A percentile compares a stretch with the other conserved stretches of the same genome.
These are phyloP conservation scores for Aepyceros melampus DNA, from an alignment of 2,113 vertebrate species.

Conservation along the genomic window DNA sequence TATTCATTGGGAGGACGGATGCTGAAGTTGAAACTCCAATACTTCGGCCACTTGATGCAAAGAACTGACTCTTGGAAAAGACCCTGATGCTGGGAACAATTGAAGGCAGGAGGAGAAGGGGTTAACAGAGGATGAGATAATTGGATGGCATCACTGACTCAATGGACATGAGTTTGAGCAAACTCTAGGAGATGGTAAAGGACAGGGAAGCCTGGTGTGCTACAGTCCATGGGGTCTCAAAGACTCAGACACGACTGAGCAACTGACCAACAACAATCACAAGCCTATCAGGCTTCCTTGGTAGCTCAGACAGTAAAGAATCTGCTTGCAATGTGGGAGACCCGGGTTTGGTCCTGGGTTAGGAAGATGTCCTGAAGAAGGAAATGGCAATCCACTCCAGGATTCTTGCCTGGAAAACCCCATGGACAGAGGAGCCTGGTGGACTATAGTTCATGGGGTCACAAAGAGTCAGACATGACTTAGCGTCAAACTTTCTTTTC, in stretches of 20 bases:
- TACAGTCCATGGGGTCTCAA: background rate
- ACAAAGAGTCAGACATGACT: background rate
- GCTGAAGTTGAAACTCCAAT: background rate
- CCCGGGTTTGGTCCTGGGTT: background rate
- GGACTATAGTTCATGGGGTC: background rate
- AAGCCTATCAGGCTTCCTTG: no score
- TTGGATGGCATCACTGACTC: background rate
- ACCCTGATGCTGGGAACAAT: background rate
- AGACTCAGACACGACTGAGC: no score
- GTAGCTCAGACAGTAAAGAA: background rate
- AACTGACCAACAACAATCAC: no score
- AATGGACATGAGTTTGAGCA: background rate
- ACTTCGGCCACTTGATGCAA: background rate
- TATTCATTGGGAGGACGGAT: background rate
- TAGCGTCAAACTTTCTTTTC: background rate
- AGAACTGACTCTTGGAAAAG: background rate
- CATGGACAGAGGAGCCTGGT: background rate
- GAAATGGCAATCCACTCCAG: background rate
- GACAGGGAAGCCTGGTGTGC: background rate
- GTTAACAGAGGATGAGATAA: background rate
- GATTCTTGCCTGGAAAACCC: background rate
- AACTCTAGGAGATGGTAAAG: background rate
- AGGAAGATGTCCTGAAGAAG: background rate
- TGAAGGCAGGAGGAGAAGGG: background rate
- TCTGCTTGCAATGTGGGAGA: background rate